phyloP scores from a whole-genome alignment of 2,888 invertebrate species.

The Cryptops parisi region DNA sequence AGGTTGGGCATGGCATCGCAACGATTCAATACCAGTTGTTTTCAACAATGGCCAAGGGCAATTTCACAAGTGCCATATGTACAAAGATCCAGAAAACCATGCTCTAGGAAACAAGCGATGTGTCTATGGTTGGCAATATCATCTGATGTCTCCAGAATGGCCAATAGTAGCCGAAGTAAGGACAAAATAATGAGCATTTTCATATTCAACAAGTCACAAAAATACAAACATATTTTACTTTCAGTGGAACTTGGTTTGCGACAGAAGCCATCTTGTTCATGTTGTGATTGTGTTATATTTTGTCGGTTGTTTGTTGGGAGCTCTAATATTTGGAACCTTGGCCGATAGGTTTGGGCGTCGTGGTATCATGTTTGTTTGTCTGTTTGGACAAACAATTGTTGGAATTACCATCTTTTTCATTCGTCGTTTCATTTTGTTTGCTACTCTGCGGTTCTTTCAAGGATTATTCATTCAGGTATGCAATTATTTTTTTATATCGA shows the following conservation, averaged over 20 bases:
- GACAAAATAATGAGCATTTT: background rate
- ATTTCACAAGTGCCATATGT: conserved; percentile 18
- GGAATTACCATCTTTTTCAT: conserved; percentile 24
- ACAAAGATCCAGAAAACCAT: conserved; percentile 15
- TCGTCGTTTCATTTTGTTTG: conserved; percentile 30
- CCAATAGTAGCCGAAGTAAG: conserved; percentile 23
- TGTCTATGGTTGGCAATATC: conserved; percentile 22
- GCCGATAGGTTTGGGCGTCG: conserved; percentile 35
- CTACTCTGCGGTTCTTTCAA: conserved; percentile 32
- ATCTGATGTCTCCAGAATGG: conserved; percentile 21
- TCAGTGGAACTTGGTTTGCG: conserved; percentile 35
- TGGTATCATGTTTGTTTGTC: conserved; percentile 32
- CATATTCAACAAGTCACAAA: background rate
- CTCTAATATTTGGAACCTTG: conserved; percentile 32
- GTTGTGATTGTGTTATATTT: conserved; percentile 32
- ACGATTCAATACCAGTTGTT: conserved; percentile 15
- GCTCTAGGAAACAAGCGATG: conserved; percentile 19
- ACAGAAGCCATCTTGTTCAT: conserved; percentile 27
- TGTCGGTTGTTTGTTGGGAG: conserved; percentile 31
- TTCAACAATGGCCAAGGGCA: conserved; percentile 6
- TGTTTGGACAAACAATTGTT: conserved; percentile 32
- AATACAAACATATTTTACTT: too few relatives aligned
- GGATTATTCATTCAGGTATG: conserved; percentile 35
- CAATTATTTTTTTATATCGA: background rate
- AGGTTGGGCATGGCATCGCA: conserved; percentile 19